Evolutionary conservation across 2,797 vertebrate genomes (phyloP).

Genomic region (Otolemur crassicaudatus): DNA sequence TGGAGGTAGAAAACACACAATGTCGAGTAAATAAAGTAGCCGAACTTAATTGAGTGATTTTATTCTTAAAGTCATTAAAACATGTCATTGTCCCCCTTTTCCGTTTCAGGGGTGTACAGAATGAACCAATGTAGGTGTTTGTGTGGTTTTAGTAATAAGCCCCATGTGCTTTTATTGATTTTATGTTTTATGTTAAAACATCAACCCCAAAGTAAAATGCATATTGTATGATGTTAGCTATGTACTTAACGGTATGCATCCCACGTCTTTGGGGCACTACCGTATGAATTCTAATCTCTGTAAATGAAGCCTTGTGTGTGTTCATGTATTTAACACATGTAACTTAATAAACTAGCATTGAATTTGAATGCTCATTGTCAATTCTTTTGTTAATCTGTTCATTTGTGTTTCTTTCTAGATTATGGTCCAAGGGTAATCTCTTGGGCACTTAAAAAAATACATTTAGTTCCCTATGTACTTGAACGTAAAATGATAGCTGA

Average conservation of each 20-base stretch:
- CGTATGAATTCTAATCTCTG: slow-evolving; percentile 50
- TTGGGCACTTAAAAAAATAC: slow-evolving; percentile 17
- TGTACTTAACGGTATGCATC: slow-evolving; percentile 59
- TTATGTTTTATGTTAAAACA: slow-evolving; percentile 88
- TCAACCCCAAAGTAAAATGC: slow-evolving; percentile 80
- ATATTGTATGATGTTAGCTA: slow-evolving; percentile 84
- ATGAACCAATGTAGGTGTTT: slow-evolving; percentile 62
- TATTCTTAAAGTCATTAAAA: slow-evolving; percentile 72
- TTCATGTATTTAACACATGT: slow-evolving; percentile 62
- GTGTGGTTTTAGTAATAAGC: slow-evolving; percentile 72
- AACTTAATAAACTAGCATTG: slow-evolving; percentile 73
- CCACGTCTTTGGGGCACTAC: slow-evolving; percentile 56
- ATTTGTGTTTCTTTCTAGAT: slow-evolving; percentile 39
- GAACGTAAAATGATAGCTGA: not conserved
- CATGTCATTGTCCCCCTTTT: slow-evolving; percentile 3
- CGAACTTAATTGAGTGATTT: slow-evolving; percentile 56
- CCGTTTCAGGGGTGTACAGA: slow-evolving; percentile 69
- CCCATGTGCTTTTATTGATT: slow-evolving; percentile 61
- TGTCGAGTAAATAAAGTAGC: not conserved
- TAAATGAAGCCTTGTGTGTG: slow-evolving; percentile 55
- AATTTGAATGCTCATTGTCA: not conserved
- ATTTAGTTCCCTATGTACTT: not conserved
- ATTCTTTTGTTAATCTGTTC: not conserved
- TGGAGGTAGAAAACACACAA: not conserved
- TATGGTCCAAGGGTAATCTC: not conserved